Percentiles rank a stretch among this genome's conserved stretches.
These are phyloP conservation scores for Rhopilema esculentum DNA, from an alignment of 30 jellyfish, hydroid and myxozoan genomes.

Conservation along the genomic window DNA sequence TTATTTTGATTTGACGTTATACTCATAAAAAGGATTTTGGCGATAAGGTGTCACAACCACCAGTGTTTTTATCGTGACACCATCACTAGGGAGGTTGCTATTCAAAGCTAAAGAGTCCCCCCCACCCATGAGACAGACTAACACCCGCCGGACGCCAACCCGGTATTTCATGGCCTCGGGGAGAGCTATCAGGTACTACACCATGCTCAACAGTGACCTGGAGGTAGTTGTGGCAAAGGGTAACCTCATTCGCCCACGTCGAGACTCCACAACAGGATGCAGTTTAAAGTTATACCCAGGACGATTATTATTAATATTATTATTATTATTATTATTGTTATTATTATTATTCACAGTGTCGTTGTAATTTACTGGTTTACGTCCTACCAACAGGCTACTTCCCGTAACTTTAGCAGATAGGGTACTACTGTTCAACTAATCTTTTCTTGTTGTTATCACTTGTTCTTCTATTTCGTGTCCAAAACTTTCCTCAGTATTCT, in stretches of 20 bases:
- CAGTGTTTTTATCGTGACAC: conserved; percentile 16
- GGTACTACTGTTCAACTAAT: no score
- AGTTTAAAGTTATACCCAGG: no score
- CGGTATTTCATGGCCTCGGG: conserved; percentile 10
- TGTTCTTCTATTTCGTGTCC: no score
- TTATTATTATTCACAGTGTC: no score
- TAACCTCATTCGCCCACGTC: conserved; percentile 13
- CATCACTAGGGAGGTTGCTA: not conserved
- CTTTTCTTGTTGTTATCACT: no score
- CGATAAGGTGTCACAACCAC: not conserved
- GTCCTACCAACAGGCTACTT: no score
- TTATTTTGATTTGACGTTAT: not conserved
- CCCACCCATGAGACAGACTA: not conserved
- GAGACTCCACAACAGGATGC: conserved; percentile 6
- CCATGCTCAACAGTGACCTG: conserved; percentile 1
- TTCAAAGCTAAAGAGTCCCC: conserved; percentile 4
- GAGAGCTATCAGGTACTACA: conserved; percentile 7
- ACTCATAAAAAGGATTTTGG: not conserved
- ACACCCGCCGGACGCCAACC: conserved; percentile 10
- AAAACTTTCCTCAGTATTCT: no score
- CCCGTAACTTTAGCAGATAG: no score
- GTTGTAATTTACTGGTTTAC: no score
- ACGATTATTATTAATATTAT: no score
- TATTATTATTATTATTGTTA: no score
- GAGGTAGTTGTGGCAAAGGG: no score